Conservation (phyloP, 2,888 invertebrate species). For the Odiellus spinosus region DNA sequence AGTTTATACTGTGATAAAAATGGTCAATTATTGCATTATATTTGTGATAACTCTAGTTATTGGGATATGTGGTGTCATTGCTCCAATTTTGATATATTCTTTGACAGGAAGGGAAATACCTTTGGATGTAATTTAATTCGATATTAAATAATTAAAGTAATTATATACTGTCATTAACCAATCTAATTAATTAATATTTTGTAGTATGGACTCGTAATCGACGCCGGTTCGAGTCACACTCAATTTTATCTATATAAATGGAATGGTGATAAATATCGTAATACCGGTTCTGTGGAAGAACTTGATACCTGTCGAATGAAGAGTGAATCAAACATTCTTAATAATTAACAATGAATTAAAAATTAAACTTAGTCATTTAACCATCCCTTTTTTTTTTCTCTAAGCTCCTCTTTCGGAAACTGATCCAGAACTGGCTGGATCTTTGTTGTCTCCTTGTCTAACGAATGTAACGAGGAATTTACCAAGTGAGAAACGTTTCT, state of each 20-base stretch:
- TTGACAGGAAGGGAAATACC: slow-evolving; percentile 12
- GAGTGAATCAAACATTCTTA: slow-evolving; percentile 17
- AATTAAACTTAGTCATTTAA: too few relatives aligned
- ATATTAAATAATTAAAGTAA: too few relatives aligned
- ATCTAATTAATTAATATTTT: too few relatives aligned
- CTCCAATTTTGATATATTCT: slow-evolving; percentile 6
- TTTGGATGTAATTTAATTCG: slow-evolving; percentile 9
- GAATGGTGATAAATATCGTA: slow-evolving; percentile 31
- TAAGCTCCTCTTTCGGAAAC: too few relatives aligned
- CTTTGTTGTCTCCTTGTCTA: slow-evolving; percentile 19
- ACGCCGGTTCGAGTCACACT: slow-evolving; percentile 38
- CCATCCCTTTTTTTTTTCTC: too few relatives aligned
- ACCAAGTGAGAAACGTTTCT: slow-evolving; percentile 23
- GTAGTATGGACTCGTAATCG: slow-evolving; percentile 37
- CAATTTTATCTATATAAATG: slow-evolving; percentile 34
- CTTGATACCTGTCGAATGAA: slow-evolving; percentile 22
- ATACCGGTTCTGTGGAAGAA: slow-evolving; percentile 31
- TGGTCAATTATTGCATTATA: too few relatives aligned
- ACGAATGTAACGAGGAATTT: slow-evolving; percentile 25
- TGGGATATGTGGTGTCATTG: slow-evolving; percentile 7
- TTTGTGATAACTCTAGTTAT: slow-evolving; percentile 8
- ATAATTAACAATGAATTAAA: too few relatives aligned
- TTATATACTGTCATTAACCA: too few relatives aligned
- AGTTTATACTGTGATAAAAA: too few relatives aligned
- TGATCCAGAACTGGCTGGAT: background rate